Evolutionary conservation across 2,888 invertebrate species (phyloP).

Genomic region (Lasiommata megera): DNA sequence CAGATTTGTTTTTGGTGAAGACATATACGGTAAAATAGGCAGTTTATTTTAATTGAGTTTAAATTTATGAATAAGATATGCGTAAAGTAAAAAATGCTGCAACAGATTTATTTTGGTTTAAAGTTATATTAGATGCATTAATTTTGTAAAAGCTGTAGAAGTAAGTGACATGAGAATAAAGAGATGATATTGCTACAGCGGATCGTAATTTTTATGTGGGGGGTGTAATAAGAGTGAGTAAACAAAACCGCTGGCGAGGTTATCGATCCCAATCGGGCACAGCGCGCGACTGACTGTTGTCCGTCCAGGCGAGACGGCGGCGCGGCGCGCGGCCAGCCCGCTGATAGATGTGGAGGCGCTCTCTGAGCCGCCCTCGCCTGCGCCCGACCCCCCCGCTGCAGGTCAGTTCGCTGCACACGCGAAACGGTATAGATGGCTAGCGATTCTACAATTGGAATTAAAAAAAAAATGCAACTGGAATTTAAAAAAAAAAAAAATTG

Average conservation of each 20-base stretch:
- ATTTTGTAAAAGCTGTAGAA: slow-evolving; percentile 6
- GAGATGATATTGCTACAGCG: slow-evolving; percentile 7
- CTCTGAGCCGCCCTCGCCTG: slow-evolving; percentile 81
- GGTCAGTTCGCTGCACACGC: slow-evolving; percentile 78
- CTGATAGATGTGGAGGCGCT: slow-evolving; percentile 85
- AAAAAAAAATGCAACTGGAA: too few species aligned
- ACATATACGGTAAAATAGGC: too few species aligned
- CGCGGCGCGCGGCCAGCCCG: slow-evolving; percentile 83
- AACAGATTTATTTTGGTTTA: not conserved
- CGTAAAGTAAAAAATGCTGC: not conserved
- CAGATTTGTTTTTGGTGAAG: too few species aligned
- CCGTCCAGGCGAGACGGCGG: slow-evolving; percentile 84
- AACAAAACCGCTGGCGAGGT: slow-evolving; percentile 42
- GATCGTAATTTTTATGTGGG: slow-evolving; percentile 15
- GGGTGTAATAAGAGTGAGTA: slow-evolving; percentile 22
- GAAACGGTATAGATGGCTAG: slow-evolving; percentile 66
- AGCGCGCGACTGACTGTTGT: slow-evolving; percentile 39
- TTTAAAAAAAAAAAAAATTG: too few species aligned
- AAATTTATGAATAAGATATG: too few species aligned
- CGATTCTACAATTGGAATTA: too few species aligned
- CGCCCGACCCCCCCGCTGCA: slow-evolving; percentile 76
- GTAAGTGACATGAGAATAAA: not conserved
- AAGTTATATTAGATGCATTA: not conserved
- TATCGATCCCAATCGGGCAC: slow-evolving; percentile 38
- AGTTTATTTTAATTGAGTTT: too few species aligned